A percentile compares a stretch with the other conserved stretches of the same genome.
These are phyloP conservation scores for Montipora capitata DNA, from an alignment of 92 coral and sea anemone species.

Conservation along the genomic window DNA sequence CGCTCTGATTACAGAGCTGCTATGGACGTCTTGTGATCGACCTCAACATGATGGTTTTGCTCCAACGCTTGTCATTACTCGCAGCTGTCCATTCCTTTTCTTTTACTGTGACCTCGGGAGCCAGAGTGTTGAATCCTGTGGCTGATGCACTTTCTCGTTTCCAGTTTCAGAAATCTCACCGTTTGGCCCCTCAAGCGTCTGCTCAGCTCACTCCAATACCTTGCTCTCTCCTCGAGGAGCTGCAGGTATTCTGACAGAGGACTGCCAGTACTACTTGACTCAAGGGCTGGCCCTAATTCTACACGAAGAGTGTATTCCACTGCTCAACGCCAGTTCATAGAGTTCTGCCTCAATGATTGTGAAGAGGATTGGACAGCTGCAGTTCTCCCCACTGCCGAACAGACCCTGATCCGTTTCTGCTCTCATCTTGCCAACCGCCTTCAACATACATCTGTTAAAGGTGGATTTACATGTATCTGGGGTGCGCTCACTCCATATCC, in stretches of 20 bases:
- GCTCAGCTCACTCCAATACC: neutral
- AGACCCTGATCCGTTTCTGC: neutral
- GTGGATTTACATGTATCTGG: neutral
- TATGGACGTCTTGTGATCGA: neutral
- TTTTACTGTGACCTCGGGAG: neutral
- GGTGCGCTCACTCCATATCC: neutral
- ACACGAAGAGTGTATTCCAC: neutral
- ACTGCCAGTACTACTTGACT: neutral
- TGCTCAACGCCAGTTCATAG: conserved; percentile 1
- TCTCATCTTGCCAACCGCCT: neutral
- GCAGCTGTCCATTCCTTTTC: neutral
- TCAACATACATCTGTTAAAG: neutral
- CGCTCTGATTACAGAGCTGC: neutral
- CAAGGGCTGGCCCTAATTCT: neutral
- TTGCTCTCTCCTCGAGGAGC: neutral
- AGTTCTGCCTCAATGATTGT: neutral
- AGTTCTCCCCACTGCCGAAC: neutral
- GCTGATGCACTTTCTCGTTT: neutral
- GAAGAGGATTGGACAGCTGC: neutral
- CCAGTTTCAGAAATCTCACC: neutral
- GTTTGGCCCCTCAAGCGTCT: neutral
- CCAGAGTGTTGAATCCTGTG: neutral
- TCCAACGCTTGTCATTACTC: neutral
- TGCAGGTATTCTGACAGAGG: neutral
- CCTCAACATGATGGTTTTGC: neutral